Evolutionary conservation across 1,140 invertebrate genomes (phyloP).

Genomic region (Drosophila truncata): DNA sequence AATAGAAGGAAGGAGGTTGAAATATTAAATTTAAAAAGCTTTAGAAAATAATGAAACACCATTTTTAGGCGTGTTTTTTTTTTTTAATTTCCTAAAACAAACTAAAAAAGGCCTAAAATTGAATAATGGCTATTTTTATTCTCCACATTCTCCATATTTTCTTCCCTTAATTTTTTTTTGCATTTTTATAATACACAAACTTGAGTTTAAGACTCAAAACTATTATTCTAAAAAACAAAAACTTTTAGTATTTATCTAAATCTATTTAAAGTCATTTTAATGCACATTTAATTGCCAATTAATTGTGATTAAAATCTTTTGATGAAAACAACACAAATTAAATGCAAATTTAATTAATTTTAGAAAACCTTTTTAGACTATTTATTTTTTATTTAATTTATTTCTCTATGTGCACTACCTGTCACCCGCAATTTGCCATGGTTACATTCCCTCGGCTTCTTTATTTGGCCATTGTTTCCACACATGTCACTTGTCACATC

Average conservation of each 20-base stretch:
- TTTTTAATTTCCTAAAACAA: too few species aligned
- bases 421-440: slow-evolving; percentile 19
- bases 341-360: neutral
- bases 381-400: neutral
- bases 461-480: slow-evolving; percentile 17
- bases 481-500: slow-evolving; percentile 60
- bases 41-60: too few species aligned
- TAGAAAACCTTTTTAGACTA: neutral
- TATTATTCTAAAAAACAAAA: neutral
- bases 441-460: slow-evolving; percentile 6
- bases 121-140: too few species aligned
- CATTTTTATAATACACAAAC: neutral
- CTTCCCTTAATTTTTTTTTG: too few species aligned
- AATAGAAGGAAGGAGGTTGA: too few species aligned
- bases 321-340: neutral
- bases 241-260: too few species aligned
- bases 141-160: neutral
- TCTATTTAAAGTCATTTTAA: neutral
- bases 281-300: neutral
- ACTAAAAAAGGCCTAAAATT: too few species aligned
- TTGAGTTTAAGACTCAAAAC: neutral
- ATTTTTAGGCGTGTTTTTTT: too few species aligned
- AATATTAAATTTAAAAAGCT: too few species aligned
- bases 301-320: neutral
- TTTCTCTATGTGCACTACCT: slow-evolving; percentile 7